Base-by-base conservation (phyloP, 1,140 invertebrate genomes). In the Papilio polytes region DNA sequence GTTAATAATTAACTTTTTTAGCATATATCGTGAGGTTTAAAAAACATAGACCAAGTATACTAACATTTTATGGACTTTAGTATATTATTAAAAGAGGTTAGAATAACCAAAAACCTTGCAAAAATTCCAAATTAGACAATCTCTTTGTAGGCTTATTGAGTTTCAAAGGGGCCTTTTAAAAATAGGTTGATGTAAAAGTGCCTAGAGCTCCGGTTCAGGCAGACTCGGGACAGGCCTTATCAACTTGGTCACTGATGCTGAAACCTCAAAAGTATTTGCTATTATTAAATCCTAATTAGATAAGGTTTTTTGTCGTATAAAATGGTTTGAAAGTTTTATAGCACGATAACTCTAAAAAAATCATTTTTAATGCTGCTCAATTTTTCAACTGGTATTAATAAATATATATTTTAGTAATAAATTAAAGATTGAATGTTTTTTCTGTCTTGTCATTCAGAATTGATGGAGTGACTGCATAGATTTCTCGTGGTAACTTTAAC, bases 111-210 rank as follows among this genome's bases (percentile, higher is more conserved):
- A 70, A 31, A 70, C 6, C 6, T 70, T 1, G 13, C 8, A 1
- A 15, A 70, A 15, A 15, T 31, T 70, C 1, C 13, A 70, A 70
- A 70, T 70, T 31, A 70, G 63, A 70, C 63, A 31, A 70, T 13
- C 63, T 70, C 63, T 31, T 70, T 70, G 63, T 31, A 70, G 63
- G 22, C 26, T 70, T 36, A 70, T 70, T 70, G 18, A 70, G 63
- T 31, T 70, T 70, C 63, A 70, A 31, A 70, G 63, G 26, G 26
- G 10, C 63, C 26, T 70, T 70, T 70, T 31, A 31, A 36, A 70
- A 70, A 70, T 70, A 70, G 13, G 36, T 63, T 26, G 13, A 26
- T 70, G 22, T 70, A 70, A 66, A 31, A 70, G 13, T 70, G 63
- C 63, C 63, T 7, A 7, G 26, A 70, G 63, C 63, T 70, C 63